A percentile compares a stretch with the other conserved stretches of the same genome.
phyloP scores from a whole-genome alignment of 2,888 invertebrate species.

The Hipparchia semele region DNA sequence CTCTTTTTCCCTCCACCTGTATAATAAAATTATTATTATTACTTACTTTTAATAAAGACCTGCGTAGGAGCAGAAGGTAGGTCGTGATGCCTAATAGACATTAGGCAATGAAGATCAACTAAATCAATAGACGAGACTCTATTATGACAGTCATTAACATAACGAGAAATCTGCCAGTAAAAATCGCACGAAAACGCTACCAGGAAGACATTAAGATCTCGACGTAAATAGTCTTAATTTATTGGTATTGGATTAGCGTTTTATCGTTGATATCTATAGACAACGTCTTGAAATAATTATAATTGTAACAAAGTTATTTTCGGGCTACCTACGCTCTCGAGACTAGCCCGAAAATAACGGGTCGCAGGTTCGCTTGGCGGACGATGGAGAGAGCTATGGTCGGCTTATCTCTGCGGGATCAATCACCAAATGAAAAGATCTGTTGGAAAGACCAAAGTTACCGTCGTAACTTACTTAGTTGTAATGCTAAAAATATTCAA shows the following conservation, averaged over 20 bases:
- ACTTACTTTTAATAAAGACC: neutral
- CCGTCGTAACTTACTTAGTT: too few relatives aligned
- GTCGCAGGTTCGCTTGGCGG: too few relatives aligned
- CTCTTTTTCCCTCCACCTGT: too few relatives aligned
- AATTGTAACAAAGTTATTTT: too few relatives aligned
- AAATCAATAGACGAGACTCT: slow-evolving; percentile 13
- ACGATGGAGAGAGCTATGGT: too few relatives aligned
- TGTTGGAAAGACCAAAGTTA: too few relatives aligned
- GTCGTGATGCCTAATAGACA: neutral
- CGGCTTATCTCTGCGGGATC: too few relatives aligned
- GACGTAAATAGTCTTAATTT: slow-evolving; percentile 37
- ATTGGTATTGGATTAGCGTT: slow-evolving; percentile 30
- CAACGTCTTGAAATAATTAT: neutral
- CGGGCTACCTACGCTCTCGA: too few relatives aligned
- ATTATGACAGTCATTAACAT: slow-evolving; percentile 21
- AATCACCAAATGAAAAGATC: too few relatives aligned
- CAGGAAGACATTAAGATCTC: slow-evolving; percentile 39
- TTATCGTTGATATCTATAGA: slow-evolving; percentile 15
- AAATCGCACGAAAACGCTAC: slow-evolving; percentile 32
- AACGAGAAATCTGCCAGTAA: slow-evolving; percentile 19
- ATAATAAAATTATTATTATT: too few relatives aligned
- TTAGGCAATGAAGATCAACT: slow-evolving; percentile 1
- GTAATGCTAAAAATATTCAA: too few relatives aligned
- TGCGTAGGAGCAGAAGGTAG: slow-evolving; percentile 34
- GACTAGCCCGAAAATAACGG: too few relatives aligned